phyloP scores from a whole-genome alignment of 2,888 invertebrate genomes.

The Cataglyphis cursor region DNA sequence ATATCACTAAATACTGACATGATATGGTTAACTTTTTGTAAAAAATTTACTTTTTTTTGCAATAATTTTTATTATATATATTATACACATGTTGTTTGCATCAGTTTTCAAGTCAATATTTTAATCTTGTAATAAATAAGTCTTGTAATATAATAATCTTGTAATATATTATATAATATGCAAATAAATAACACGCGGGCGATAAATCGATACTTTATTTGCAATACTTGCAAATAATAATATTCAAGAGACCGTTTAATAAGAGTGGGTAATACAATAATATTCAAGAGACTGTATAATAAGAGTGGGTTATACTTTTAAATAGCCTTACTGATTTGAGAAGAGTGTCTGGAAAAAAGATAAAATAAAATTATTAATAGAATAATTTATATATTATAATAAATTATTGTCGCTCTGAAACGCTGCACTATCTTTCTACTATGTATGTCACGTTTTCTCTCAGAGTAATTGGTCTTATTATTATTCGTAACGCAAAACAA shows the following conservation, averaged over 20 bases:
- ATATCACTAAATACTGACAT: background rate
- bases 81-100: background rate
- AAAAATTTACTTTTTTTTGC: background rate
- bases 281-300: background rate
- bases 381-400: slow-evolving; percentile 5
- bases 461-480: slow-evolving; percentile 34
- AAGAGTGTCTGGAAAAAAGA: background rate
- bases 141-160: no score
- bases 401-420: slow-evolving; percentile 29
- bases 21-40: background rate
- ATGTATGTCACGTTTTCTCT: background rate
- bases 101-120: background rate
- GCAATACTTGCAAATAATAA: background rate
- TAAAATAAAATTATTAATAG: slow-evolving; percentile 28
- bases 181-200: background rate
- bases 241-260: background rate
- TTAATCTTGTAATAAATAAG: background rate
- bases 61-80: background rate
- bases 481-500: slow-evolving; percentile 10
- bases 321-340: background rate
- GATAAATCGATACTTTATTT: background rate
- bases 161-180: background rate
- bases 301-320: background rate
- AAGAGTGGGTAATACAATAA: no score
- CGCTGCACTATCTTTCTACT: slow-evolving; percentile 17